Evolutionary conservation across 35 echinoderm and acorn worm genomes (phyloP), one percentile per base, ranked within the genome.

Genomic region (Apostichopus japonicus): DNA sequence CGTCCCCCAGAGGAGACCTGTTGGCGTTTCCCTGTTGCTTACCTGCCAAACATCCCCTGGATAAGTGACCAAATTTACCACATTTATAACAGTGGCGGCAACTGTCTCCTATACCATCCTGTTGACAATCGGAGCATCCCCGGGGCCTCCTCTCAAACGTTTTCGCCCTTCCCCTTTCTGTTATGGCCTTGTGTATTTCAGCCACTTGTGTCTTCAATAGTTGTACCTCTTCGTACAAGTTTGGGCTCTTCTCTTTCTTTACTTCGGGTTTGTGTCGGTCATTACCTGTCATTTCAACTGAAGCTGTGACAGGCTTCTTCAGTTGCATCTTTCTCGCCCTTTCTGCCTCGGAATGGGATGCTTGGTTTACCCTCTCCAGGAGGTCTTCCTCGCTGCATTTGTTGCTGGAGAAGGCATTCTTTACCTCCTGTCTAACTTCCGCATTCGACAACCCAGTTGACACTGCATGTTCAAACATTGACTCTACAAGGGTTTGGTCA

Each of bases 71-170:
- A 24, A 61, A 24, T 15, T 87, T 86, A 8, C 94, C 94, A 84
- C 94, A 95, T 53, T 91, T 72, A 23, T 54, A 96, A 58, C 95
- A 96, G 54, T 96, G 95, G 54, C 44, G n/a, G 72, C 95, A 96
- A 4, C 8, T 1, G 27, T 72, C 67, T 16, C 92, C 92, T 25
- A 25, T 1, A 25, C 25, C 25, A 25, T 25, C 25, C 25, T 25
- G 25, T 25, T 25, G 25, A 25, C 25, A 25, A 25, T 27, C 25
- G 0, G 25, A 27, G 25, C 25, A 27, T 27, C 25, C 25, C 25
- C 25, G 25, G 25, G 25, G 25, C 25, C 25, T 27, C 25, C 25
- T 27, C 25, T 27, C 25, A 27, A 27, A 27, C 25, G 25, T 27
- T 27, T 27, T 27, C 25, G 25, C 25, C 25, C 25, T 27, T 27